Base-by-base conservation (phyloP, 2,888 invertebrate species). In the Parapristionchus giblindavisi region DNA sequence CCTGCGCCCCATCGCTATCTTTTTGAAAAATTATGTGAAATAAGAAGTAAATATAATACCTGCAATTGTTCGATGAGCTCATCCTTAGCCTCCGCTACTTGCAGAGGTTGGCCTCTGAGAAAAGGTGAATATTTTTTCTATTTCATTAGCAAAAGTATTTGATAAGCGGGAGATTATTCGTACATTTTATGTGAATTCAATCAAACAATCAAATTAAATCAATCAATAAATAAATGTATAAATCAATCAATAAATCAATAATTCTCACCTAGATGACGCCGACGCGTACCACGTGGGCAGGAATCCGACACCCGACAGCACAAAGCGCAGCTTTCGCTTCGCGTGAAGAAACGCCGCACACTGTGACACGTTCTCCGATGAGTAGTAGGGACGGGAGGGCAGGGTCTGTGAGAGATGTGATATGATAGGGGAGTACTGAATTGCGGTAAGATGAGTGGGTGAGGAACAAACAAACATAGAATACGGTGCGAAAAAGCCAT, bases 271-370 rank as follows among this genome's bases (percentile, higher is more conserved):
- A n/a, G n/a, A n/a, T n/a, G n/a, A n/a, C n/a, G n/a, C 60, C 5
- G 58, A 60, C 3, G 72, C 60, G 43, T 32, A 48, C 58, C 58
- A 58, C n/a, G 77, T 66, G 21, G 82, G 80, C 14, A 78, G 56
- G 63, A 78, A 82, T 1, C 80, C 94, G 0, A 94, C 93, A 83
- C 93, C 94, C 79, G 96, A 94, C 43, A 98, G 91, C 73, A 97
- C 96, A 83, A 94, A 91, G 32, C 97, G 92, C 77, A 98, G 90
- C 88, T 96, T 96, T 80, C 94, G 92, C 89, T 96, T 96, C 85
- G 92, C 92, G 88, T 93, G 92, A 56, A 90, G 88, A 87, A 93
- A 92, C 52, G 92, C 91, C 75, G 89, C 89, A 76, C 79, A 78
- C 38, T 51, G 34, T 1, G 81, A 71, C 29, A 87, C 36, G 61